These are phyloP conservation scores for Eutrigla gurnardus DNA, from an alignment of 2,797 vertebrate species.

Conservation along the genomic window DNA sequence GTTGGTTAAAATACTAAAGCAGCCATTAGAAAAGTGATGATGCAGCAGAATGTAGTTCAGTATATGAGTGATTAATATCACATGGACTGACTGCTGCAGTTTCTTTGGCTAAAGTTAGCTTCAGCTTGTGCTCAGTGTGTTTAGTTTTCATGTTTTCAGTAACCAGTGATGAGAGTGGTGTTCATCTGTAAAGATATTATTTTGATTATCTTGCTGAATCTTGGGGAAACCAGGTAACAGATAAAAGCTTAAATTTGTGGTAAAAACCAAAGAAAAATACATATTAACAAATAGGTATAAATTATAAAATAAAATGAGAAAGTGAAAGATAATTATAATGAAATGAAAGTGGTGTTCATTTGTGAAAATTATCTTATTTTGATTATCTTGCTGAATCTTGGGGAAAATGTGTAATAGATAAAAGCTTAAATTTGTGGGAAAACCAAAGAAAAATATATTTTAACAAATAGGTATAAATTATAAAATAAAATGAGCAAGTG, in stretches of 20 bases:
- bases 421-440: background rate
- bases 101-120: too few relatives aligned
- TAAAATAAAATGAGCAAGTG: background rate
- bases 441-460: background rate
- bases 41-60: background rate
- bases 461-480: background rate
- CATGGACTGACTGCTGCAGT: too few relatives aligned
- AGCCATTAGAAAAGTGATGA: background rate
- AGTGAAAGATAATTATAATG: background rate
- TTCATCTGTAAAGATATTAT: too few relatives aligned
- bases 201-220: background rate
- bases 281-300: background rate
- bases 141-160: too few relatives aligned
- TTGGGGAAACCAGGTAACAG: background rate
- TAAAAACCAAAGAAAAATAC: background rate
- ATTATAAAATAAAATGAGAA: constrained; percentile 7
- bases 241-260: background rate
- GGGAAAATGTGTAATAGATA: background rate
- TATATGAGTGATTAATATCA: background rate
- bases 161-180: background rate
- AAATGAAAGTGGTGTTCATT: too few relatives aligned
- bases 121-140: too few relatives aligned
- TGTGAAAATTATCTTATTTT: too few relatives aligned
- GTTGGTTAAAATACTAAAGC: too few relatives aligned
- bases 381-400: background rate